A percentile compares a stretch with the other conserved stretches of the same genome.
Evolutionary conservation across 92 coral and sea anemone species (phyloP).

Genomic region (Epizoanthus scotinus): DNA sequence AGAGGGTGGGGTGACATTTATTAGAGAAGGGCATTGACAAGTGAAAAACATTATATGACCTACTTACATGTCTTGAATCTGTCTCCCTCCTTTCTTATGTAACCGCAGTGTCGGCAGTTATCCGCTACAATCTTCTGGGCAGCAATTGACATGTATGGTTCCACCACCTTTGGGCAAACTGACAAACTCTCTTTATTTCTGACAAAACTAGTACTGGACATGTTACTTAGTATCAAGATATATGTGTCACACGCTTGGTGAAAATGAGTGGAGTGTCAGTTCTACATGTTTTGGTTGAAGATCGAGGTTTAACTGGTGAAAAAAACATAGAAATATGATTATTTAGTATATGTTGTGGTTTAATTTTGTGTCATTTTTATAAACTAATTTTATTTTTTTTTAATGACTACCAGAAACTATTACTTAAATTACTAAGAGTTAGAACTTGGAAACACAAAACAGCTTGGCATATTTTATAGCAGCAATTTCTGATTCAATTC

Average conservation of each 20-base stretch:
- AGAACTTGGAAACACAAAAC: too few species aligned
- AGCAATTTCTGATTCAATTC: too few species aligned
- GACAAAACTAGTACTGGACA: not conserved
- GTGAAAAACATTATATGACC: too few species aligned
- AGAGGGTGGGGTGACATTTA: too few species aligned
- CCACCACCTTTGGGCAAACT: slow-evolving; percentile 47
- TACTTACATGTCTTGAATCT: slow-evolving; percentile 77
- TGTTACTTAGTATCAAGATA: not conserved
- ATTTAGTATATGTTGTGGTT: too few species aligned
- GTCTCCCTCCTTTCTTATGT: slow-evolving; percentile 93
- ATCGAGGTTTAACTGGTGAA: not conserved
- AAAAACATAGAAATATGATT: not conserved
- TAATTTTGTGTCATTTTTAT: too few species aligned
- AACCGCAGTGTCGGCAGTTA: slow-evolving; percentile 86
- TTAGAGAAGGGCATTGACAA: too few species aligned
- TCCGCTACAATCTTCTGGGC: slow-evolving; percentile 75
- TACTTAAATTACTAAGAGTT: too few species aligned
- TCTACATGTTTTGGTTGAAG: not conserved
- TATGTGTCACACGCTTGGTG: not conserved
- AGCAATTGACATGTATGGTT: slow-evolving; percentile 85
- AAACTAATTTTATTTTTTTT: too few species aligned
- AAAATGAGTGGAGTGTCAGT: not conserved
- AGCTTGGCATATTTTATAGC: too few species aligned
- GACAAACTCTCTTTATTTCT: not conserved
- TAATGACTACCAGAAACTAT: too few species aligned